phyloP scores from a whole-genome alignment of 1,140 invertebrate species.

The Neomicropteryx cornuta region DNA sequence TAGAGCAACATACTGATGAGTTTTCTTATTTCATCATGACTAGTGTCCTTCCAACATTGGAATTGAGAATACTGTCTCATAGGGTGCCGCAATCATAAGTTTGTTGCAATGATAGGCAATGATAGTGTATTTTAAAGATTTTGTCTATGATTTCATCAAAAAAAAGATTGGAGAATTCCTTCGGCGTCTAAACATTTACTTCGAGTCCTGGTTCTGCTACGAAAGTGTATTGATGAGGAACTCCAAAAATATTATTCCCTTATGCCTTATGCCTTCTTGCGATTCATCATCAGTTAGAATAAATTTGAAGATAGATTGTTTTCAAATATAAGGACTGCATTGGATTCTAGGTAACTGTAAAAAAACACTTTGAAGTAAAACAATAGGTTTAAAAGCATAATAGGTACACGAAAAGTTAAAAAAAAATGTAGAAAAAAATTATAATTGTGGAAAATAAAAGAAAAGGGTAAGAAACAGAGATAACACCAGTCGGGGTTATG shows the following conservation, averaged over 20 bases:
- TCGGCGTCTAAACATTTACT: not conserved
- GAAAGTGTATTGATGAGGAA: not conserved
- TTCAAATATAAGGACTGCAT: no score
- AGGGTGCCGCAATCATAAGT: no score
- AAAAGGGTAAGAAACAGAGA: no score
- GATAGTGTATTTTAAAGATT: not conserved
- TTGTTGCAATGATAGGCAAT: no score
- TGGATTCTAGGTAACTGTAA: no score
- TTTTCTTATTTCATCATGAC: not conserved
- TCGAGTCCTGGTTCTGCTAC: not conserved
- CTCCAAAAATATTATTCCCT: not conserved
- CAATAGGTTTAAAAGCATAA: no score
- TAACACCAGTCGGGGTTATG: no score
- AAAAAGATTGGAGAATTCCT: not conserved
- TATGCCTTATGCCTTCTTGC: not conserved
- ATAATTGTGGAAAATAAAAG: no score
- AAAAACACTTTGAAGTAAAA: no score
- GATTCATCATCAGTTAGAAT: not conserved
- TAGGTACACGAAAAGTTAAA: no score
- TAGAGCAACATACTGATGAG: not conserved
- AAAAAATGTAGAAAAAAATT: no score
- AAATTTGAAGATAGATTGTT: no score
- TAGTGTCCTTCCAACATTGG: not conserved
- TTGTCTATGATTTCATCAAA: not conserved
- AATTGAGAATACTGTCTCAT: not conserved